Conservation (phyloP, 2,888 invertebrate species). For the Phlogophora meticulosa region DNA sequence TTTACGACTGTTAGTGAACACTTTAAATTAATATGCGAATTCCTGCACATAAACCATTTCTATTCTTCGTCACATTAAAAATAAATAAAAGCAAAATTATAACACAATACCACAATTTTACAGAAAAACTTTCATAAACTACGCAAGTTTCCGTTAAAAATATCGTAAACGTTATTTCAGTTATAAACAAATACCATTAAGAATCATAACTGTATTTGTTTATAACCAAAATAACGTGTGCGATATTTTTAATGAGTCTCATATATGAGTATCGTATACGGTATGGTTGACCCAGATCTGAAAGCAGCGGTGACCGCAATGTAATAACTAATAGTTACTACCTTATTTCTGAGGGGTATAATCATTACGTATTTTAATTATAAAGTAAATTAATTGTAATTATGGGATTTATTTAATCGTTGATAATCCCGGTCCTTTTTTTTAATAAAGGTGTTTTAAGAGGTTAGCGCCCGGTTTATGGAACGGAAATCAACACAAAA, state of each 20-base stretch:
- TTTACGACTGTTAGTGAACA: slow-evolving; percentile 57
- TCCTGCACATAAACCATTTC: slow-evolving; percentile 28
- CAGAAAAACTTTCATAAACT: slow-evolving; percentile 65
- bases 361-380: slow-evolving; percentile 1
- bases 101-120: slow-evolving; percentile 18
- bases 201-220: slow-evolving; percentile 68
- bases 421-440: background rate
- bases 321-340: slow-evolving; percentile 16
- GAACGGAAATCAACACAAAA: too few relatives aligned
- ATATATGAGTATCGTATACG: slow-evolving; percentile 61
- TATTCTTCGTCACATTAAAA: slow-evolving; percentile 34
- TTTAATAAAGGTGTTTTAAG: too few relatives aligned
- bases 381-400: background rate
- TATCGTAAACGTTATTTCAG: slow-evolving; percentile 63
- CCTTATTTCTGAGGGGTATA: slow-evolving; percentile 21
- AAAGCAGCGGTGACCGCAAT: slow-evolving; percentile 20
- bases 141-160: slow-evolving; percentile 29
- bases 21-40: slow-evolving; percentile 38
- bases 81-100: slow-evolving; percentile 51
- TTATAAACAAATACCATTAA: slow-evolving; percentile 70
- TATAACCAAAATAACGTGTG: slow-evolving; percentile 66
- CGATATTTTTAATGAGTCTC: slow-evolving; percentile 72
- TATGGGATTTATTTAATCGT: too few relatives aligned
- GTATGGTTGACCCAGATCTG: slow-evolving; percentile 51
- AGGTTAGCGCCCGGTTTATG: too few relatives aligned